A percentile compares a stretch with the other conserved stretches of the same genome.
Evolutionary conservation across 1,140 invertebrate species (phyloP).

Genomic region (Zaprionus davidi): DNA sequence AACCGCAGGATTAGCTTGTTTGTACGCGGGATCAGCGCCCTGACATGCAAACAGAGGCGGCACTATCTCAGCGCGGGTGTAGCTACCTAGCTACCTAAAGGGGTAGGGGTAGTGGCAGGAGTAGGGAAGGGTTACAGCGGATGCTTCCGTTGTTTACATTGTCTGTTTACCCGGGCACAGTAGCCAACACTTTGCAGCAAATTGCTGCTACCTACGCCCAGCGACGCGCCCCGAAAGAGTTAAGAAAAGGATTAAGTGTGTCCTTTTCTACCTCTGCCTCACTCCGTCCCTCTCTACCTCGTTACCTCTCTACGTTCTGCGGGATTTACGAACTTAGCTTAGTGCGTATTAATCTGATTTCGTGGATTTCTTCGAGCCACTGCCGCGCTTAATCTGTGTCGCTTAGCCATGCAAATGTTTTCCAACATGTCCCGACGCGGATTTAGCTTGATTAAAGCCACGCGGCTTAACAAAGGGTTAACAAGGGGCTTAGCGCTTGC

Average conservation of each 20-base stretch:
- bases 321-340: conserved; percentile 62
- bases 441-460: conserved; percentile 67
- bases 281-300: neutral
- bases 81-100: conserved; percentile 43
- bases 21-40: conserved; percentile 74
- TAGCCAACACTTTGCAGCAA: conserved; percentile 56
- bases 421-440: conserved; percentile 46
- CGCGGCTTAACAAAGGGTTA: conserved; percentile 33
- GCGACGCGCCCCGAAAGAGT: conserved; percentile 58
- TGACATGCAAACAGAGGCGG: conserved; percentile 65
- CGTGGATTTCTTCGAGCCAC: conserved; percentile 60
- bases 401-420: conserved; percentile 79
- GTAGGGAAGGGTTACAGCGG: neutral
- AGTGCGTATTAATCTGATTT: conserved; percentile 79
- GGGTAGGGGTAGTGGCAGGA: neutral
- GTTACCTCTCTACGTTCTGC: conserved; percentile 8
- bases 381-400: conserved; percentile 56
- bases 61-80: conserved; percentile 30
- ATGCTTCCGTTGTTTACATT: conserved; percentile 79
- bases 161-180: conserved; percentile 69
- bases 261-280: neutral
- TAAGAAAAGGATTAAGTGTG: conserved; percentile 71
- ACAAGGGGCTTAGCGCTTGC: conserved; percentile 35
- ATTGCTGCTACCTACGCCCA: conserved; percentile 67
- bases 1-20: conserved; percentile 83